A percentile compares a stretch with the other conserved stretches of the same genome.
Evolutionary conservation across 2,797 vertebrate species (phyloP).

Genomic region (Pristis pectinata): DNA sequence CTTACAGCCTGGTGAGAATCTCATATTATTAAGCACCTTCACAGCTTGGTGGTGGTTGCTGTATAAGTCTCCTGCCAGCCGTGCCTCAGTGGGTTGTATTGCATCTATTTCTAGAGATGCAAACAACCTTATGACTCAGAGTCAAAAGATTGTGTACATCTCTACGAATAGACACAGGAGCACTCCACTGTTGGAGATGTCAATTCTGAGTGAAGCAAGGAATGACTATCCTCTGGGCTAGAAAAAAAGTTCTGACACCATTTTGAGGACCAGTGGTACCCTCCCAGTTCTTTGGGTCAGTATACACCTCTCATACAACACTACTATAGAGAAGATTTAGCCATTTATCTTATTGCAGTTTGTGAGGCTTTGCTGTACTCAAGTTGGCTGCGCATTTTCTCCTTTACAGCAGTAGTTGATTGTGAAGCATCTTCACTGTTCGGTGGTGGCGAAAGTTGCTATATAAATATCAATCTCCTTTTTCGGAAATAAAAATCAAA

Average conservation of each 20-base stretch:
- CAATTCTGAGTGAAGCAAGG: not conserved
- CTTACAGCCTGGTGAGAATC: not conserved
- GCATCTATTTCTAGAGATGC: too few relatives aligned
- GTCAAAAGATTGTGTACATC: not conserved
- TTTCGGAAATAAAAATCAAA: too few relatives aligned
- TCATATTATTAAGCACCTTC: not conserved
- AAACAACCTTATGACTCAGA: not conserved
- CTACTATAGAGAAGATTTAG: not conserved
- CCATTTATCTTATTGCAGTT: not conserved
- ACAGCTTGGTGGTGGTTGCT: too few relatives aligned
- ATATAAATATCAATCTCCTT: too few relatives aligned
- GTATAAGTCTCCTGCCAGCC: not conserved
- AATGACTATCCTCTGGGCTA: not conserved
- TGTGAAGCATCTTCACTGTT: too few relatives aligned
- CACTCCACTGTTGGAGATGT: too few relatives aligned
- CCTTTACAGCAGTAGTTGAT: too few relatives aligned
- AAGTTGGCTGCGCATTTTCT: not conserved
- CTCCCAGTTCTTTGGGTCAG: too few relatives aligned
- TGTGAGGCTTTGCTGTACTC: not conserved
- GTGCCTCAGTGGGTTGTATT: not conserved
- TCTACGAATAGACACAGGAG: too few relatives aligned
- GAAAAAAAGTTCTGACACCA: not conserved
- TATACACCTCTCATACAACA: too few relatives aligned
- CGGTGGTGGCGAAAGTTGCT: too few relatives aligned
- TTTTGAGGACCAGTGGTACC: not conserved